Conservation (phyloP, 53 echinoderm and acorn worm species). For the Mesocentrotus franciscanus region DNA sequence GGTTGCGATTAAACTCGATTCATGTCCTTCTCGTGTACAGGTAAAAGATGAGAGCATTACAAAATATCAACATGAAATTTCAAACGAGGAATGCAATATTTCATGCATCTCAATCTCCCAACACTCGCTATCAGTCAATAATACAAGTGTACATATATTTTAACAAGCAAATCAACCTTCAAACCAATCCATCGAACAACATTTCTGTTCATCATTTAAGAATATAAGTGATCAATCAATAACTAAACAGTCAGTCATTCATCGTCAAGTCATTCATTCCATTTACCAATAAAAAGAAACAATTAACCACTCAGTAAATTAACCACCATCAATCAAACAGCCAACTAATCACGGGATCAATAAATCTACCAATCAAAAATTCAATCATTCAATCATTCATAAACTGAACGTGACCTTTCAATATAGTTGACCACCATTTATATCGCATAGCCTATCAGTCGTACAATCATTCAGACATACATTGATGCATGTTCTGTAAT, state of each 20-base stretch:
- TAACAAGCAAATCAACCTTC: background rate
- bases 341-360: background rate
- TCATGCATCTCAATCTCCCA: too few species aligned
- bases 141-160: too few species aligned
- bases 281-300: too few species aligned
- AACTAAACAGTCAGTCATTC: background rate
- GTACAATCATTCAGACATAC: too few species aligned
- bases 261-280: background rate
- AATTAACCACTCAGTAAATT: background rate
- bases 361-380: background rate
- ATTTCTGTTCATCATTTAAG: background rate
- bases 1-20: too few species aligned
- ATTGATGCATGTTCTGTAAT: too few species aligned
- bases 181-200: background rate
- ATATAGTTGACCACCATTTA: background rate
- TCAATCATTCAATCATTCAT: background rate
- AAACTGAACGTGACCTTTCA: background rate
- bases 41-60: too few species aligned
- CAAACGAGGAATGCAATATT: too few species aligned
- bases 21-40: too few species aligned
- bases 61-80: too few species aligned
- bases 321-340: background rate
- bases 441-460: too few species aligned
- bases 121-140: too few species aligned
- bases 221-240: background rate